Conservation (phyloP, 2,113 vertebrate genomes). For the Butorides virescens region DNA sequence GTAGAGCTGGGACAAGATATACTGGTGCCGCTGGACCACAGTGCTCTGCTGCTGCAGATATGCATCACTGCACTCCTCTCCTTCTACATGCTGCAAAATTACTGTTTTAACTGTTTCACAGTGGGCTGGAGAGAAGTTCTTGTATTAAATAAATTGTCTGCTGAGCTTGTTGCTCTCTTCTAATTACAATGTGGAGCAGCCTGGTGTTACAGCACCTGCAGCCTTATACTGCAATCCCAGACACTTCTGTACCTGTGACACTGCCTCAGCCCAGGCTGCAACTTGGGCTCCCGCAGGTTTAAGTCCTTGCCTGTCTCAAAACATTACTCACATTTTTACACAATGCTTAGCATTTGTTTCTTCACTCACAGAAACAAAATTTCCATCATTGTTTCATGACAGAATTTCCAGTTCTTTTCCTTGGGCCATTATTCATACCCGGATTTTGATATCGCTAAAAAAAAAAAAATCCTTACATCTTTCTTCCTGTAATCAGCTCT, state of each 20-base stretch:
- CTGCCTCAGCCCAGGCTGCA: background rate
- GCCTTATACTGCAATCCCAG: background rate
- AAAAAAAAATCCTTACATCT: background rate
- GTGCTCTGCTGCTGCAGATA: background rate
- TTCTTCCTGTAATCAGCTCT: background rate
- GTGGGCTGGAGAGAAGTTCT: constrained; percentile 32
- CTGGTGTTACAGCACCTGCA: background rate
- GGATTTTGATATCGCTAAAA: background rate
- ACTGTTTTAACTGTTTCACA: constrained; percentile 34
- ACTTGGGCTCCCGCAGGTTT: background rate
- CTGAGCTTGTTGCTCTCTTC: background rate
- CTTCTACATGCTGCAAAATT: background rate
- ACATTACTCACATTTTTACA: background rate
- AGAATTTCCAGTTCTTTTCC: background rate
- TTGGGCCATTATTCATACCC: background rate
- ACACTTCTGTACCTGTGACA: background rate
- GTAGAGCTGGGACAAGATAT: background rate
- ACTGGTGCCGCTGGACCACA: background rate
- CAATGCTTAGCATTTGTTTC: background rate
- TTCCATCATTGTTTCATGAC: background rate
- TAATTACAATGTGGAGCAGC: background rate
- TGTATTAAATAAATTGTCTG: constrained; percentile 1
- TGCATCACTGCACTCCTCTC: background rate
- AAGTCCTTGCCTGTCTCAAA: background rate
- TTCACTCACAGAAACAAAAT: background rate